phyloP scores from a whole-genome alignment of 35 echinoderm and acorn worm genomes.

The Apostichopus californicus region DNA sequence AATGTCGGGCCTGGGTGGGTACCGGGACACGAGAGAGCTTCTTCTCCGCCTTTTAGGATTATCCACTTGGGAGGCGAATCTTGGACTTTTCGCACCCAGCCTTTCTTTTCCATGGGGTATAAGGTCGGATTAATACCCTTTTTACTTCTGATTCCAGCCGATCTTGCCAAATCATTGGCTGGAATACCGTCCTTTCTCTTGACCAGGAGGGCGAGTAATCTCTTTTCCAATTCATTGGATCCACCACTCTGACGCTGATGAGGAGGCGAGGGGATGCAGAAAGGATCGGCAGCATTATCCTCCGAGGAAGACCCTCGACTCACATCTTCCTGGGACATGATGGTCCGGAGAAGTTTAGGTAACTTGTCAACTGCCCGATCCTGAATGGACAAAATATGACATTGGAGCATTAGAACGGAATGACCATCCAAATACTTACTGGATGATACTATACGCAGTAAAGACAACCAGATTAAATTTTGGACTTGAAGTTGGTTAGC shows the following conservation, averaged over 20 bases:
- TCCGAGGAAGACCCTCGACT: background rate
- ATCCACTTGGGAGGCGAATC: slow-evolving; percentile 86
- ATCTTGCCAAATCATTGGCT: slow-evolving; percentile 71
- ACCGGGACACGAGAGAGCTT: background rate
- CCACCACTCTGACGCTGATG: slow-evolving; percentile 24
- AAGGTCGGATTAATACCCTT: slow-evolving; percentile 88
- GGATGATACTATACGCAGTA: too few species aligned
- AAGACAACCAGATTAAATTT: too few species aligned
- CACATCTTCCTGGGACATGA: background rate
- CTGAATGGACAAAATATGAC: too few species aligned
- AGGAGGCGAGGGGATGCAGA: slow-evolving; percentile 46
- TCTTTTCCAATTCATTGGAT: slow-evolving; percentile 52
- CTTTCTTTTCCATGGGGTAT: slow-evolving; percentile 76
- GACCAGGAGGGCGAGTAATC: slow-evolving; percentile 45
- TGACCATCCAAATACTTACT: too few species aligned
- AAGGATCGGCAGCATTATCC: background rate
- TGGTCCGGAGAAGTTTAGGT: too few species aligned
- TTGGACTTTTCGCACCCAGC: slow-evolving; percentile 76
- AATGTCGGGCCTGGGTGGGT: background rate
- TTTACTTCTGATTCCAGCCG: slow-evolving; percentile 66
- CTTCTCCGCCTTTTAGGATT: slow-evolving; percentile 48
- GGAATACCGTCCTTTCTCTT: slow-evolving; percentile 50
- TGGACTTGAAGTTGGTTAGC: too few species aligned
- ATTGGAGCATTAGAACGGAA: too few species aligned
- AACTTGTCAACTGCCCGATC: too few species aligned